Evolutionary conservation across 2,113 vertebrate species (phyloP).

Genomic region (Pterocles gutturalis): DNA sequence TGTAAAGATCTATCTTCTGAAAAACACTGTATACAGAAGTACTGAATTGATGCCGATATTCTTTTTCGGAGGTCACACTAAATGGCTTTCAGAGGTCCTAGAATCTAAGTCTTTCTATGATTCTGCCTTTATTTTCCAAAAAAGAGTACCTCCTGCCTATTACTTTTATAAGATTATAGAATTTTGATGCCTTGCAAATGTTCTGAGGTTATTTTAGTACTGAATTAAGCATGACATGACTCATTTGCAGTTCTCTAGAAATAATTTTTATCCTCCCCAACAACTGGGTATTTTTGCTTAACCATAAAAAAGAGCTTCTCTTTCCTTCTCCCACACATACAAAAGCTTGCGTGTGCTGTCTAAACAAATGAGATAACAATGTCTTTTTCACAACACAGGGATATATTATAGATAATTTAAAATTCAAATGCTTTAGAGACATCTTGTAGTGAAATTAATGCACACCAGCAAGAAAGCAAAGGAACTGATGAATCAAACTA

Average conservation of each 20-base stretch:
- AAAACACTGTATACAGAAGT: neutral
- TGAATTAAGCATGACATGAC: conserved; percentile 41
- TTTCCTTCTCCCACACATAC: conserved; percentile 37
- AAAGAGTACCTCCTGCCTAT: neutral
- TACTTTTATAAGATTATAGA: neutral
- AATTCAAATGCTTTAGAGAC: conserved; percentile 41
- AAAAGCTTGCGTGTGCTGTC: neutral
- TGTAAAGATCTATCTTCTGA: neutral
- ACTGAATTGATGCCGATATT: neutral
- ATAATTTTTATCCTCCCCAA: conserved; percentile 54
- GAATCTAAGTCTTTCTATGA: neutral
- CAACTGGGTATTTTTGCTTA: conserved; percentile 56
- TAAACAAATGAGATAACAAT: conserved; percentile 45
- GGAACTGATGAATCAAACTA: conserved; percentile 32
- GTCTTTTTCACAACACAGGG: conserved; percentile 24
- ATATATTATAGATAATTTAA: conserved; percentile 41
- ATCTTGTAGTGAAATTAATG: conserved; percentile 19
- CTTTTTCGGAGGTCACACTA: neutral
- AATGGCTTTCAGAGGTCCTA: neutral
- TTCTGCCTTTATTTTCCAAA: neutral
- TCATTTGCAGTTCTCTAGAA: conserved; percentile 58
- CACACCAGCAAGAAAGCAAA: conserved; percentile 24
- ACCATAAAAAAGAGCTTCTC: conserved; percentile 27
- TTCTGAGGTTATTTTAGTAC: conserved; percentile 52
- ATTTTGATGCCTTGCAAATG: conserved; percentile 11